These are phyloP conservation scores for Tortricodes alternella DNA, from an alignment of 2,888 invertebrate genomes.

Conservation along the genomic window DNA sequence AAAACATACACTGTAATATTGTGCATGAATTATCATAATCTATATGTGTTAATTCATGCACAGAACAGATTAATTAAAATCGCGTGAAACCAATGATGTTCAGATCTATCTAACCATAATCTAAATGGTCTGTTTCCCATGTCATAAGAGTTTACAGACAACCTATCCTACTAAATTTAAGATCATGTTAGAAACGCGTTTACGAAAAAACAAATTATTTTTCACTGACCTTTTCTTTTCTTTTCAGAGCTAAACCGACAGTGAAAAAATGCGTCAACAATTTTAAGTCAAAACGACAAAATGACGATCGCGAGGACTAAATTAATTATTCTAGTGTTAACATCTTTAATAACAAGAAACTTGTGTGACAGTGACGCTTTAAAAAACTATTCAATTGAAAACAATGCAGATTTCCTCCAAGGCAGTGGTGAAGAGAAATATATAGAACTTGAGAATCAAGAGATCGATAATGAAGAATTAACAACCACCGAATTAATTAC, in stretches of 20 bases:
- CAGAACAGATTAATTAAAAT: too few relatives aligned
- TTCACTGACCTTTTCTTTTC: neutral
- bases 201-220: neutral
- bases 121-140: too few relatives aligned
- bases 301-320: conserved; percentile 38
- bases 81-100: too few relatives aligned
- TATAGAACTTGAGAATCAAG: conserved; percentile 7
- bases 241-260: conserved; percentile 12
- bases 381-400: conserved; percentile 19
- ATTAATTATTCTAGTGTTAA: conserved; percentile 32
- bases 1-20: too few relatives aligned
- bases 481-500: too few relatives aligned
- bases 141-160: too few relatives aligned
- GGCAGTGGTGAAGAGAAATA: conserved; percentile 26
- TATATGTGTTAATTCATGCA: too few relatives aligned
- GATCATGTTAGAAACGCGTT: too few relatives aligned
- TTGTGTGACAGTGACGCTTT: conserved; percentile 23
- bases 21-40: too few relatives aligned
- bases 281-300: neutral
- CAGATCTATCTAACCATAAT: too few relatives aligned
- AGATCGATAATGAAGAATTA: conserved; percentile 9
- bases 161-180: too few relatives aligned
- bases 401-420: conserved; percentile 10
- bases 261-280: conserved; percentile 4
- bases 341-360: conserved; percentile 27